Base-by-base conservation (phyloP, 2,797 vertebrate genomes). In the Rhynchonycteris naso region DNA sequence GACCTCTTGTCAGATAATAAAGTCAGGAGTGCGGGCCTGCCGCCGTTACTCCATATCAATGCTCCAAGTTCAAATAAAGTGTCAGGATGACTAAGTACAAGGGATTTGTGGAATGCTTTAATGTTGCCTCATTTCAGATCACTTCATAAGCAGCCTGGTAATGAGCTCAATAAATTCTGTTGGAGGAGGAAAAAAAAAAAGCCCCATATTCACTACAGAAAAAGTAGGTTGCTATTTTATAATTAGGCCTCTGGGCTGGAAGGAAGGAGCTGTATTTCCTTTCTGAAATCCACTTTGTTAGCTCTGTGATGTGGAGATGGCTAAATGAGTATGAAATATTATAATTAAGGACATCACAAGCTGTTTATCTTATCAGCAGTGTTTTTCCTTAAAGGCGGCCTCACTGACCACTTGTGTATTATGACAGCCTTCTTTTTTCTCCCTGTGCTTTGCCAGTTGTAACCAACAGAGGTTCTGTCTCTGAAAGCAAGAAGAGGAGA, bases 31-130 rank as follows among this genome's bases (percentile, higher is more conserved):
- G 97, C 59, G 95, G 97, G 98, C 97, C 98, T 98, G 97, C 96
- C 90, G 96, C 97, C 95, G 98, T 99, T 99, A 99, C 99, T 99
- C 99, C 98, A 96, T 98, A 98, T 99, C 99, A 99, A 99, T 99
- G 98, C 97, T 98, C 98, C 1, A 98, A 98, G 99, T 99, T 99
- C 99, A 99, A 98, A 99, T 97, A 98, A 99, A 99, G 99, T 99
- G 98, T 99, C 99, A 99, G 98, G 98, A 98, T 99, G 98, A 99
- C 98, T 98, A 99, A 99, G 98, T 99, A 98, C 98, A 98, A 98
- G 98, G 98, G 98, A 99, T 99, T 99, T 99, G 99, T 98, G 98
- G 97, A 98, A 98, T 97, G 98, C 98, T 99, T 99, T 99, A 98
- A 99, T 99, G 98, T 98, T 98, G 98, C 98, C 98, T 98, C 98